Evolutionary conservation across 1,140 invertebrate species (phyloP).

Genomic region (Muscidifurax raptorellus): DNA sequence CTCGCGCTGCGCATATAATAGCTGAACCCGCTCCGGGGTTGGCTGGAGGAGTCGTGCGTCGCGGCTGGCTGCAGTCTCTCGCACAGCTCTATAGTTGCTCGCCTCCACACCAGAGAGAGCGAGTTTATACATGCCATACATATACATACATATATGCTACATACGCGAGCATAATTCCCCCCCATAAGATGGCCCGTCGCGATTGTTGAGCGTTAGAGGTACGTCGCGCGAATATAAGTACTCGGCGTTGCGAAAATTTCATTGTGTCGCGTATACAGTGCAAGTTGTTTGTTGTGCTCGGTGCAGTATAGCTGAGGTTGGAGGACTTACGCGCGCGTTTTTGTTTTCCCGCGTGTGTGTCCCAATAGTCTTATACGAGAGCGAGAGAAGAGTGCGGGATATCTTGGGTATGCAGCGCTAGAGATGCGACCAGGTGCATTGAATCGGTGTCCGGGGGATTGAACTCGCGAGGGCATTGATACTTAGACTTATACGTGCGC

Average conservation of each 20-base stretch:
- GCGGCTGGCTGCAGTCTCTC: too few species aligned
- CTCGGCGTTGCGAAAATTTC: neutral
- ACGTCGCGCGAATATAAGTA: neutral
- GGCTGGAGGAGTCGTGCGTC: too few species aligned
- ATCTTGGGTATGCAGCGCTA: neutral
- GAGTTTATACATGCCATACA: neutral
- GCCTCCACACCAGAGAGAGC: conserved; percentile 23
- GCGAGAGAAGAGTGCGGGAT: neutral
- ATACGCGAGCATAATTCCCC: neutral
- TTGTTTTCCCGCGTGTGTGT: neutral
- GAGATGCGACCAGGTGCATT: neutral
- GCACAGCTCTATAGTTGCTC: conserved; percentile 1
- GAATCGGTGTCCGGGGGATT: neutral
- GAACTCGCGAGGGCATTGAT: neutral
- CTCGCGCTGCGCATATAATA: neutral
- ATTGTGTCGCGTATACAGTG: neutral
- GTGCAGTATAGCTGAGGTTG: neutral
- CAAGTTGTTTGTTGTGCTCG: too few species aligned
- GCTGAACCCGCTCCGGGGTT: neutral
- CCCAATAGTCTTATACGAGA: too few species aligned
- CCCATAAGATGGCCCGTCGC: conserved; percentile 1
- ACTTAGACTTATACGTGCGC: neutral
- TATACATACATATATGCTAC: neutral
- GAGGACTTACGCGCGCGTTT: neutral
- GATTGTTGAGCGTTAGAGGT: neutral